Conservation (phyloP, 2,888 invertebrate genomes). For the Rotaria sp. region DNA sequence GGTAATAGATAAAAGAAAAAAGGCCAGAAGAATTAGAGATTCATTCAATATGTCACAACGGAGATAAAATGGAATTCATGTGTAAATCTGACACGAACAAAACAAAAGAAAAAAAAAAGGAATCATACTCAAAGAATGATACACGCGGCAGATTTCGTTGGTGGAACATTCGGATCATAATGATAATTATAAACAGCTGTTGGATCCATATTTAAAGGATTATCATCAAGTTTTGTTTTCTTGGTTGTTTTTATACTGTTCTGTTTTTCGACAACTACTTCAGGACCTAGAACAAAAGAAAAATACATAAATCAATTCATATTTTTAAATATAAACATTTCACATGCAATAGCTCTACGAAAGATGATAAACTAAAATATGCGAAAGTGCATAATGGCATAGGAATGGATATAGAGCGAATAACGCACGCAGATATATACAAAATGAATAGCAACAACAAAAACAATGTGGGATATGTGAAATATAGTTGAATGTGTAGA, state of each 20-base stretch:
- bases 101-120: neutral
- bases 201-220: neutral
- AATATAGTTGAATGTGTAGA: neutral
- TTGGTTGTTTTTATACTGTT: neutral
- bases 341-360: neutral
- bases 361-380: neutral
- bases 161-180: neutral
- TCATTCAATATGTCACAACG: conserved; percentile 3
- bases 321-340: neutral
- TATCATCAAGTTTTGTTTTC: neutral
- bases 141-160: neutral
- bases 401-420: neutral
- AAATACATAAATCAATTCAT: neutral
- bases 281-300: neutral
- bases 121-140: conserved; percentile 18
- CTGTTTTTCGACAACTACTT: neutral
- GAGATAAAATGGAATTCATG: neutral
- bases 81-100: neutral
- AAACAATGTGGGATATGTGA: neutral
- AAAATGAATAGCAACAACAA: neutral
- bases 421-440: neutral
- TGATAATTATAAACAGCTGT: neutral
- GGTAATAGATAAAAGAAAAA: neutral
- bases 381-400: neutral
- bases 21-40: conserved; percentile 1